phyloP scores from a whole-genome alignment of 2,888 invertebrate species.

The Tryphoninae sp. region DNA sequence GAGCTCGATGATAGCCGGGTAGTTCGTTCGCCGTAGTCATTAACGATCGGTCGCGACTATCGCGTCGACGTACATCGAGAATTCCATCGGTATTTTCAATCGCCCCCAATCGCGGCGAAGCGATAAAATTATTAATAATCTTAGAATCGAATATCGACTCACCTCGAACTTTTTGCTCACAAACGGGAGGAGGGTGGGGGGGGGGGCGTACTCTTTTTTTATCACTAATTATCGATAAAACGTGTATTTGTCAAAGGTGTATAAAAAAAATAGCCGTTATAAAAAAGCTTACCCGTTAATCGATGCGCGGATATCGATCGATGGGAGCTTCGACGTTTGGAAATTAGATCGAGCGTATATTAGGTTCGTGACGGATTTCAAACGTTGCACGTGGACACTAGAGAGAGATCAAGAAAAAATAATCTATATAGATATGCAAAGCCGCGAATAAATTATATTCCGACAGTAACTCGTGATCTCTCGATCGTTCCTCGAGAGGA shows the following conservation, averaged over 20 bases:
- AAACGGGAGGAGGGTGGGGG: slow-evolving; percentile 60
- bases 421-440: slow-evolving; percentile 6
- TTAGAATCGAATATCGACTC: slow-evolving; percentile 50
- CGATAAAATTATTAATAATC: too few species aligned
- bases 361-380: slow-evolving; percentile 17
- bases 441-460: slow-evolving; percentile 25
- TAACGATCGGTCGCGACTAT: slow-evolving; percentile 37
- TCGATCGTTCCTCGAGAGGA: slow-evolving; percentile 8
- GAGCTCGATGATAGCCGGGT: slow-evolving; percentile 1
- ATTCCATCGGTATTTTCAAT: background rate
- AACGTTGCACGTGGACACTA: slow-evolving; percentile 10
- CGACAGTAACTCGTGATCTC: slow-evolving; percentile 29
- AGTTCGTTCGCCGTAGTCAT: slow-evolving; percentile 49
- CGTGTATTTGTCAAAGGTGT: slow-evolving; percentile 19
- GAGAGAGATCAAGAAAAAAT: background rate
- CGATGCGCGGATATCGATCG: background rate
- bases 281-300: slow-evolving; percentile 3
- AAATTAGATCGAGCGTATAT: slow-evolving; percentile 29
- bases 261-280: slow-evolving; percentile 1
- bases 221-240: slow-evolving; percentile 40
- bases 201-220: slow-evolving; percentile 25
- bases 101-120: too few species aligned
- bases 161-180: slow-evolving; percentile 54
- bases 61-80: background rate
- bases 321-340: slow-evolving; percentile 14